These are phyloP conservation scores for Cynodonichthys magdalenae DNA, from an alignment of 2,797 vertebrate genomes.

Conservation along the genomic window DNA sequence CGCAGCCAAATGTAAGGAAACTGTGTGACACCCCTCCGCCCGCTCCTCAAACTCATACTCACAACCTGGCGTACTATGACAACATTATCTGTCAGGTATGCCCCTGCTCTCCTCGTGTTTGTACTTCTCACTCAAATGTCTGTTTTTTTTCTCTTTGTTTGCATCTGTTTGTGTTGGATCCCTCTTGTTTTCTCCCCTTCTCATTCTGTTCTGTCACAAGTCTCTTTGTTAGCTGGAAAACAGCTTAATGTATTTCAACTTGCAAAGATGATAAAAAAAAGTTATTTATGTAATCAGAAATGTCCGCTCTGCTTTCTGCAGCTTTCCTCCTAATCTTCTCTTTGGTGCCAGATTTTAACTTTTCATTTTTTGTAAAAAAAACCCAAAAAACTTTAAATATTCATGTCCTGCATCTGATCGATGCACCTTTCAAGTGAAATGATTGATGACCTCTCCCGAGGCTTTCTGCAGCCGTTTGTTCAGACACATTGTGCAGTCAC, in stretches of 20 bases:
- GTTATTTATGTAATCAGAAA: conserved; percentile 4
- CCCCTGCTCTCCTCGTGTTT: conserved; percentile 62
- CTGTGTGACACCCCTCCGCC: conserved; percentile 78
- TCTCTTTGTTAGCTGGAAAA: conserved; percentile 12
- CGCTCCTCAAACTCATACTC: conserved; percentile 83
- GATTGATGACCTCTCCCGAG: conserved; percentile 52
- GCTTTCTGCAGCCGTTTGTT: conserved; percentile 33
- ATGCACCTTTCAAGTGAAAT: conserved; percentile 28
- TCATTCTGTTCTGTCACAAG: conserved; percentile 17
- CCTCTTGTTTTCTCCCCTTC: conserved; percentile 2
- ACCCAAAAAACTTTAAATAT: conserved; percentile 24
- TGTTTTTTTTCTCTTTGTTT: neutral
- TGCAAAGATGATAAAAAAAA: neutral
- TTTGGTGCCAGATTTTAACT: conserved; percentile 34
- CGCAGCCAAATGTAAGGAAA: conserved; percentile 98
- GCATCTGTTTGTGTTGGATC: conserved; percentile 1
- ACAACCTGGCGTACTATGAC: conserved; percentile 90
- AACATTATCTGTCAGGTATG: conserved; percentile 92
- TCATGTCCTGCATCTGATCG: conserved; percentile 28
- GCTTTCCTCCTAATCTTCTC: conserved; percentile 43
- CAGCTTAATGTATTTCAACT: conserved; percentile 18
- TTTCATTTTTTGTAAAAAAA: conserved; percentile 24
- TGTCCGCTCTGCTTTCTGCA: conserved; percentile 21
- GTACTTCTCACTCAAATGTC: conserved; percentile 9
- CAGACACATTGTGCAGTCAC: conserved; percentile 6